Conservation (phyloP, 2,797 vertebrate species). For the Arvicola amphibius region DNA sequence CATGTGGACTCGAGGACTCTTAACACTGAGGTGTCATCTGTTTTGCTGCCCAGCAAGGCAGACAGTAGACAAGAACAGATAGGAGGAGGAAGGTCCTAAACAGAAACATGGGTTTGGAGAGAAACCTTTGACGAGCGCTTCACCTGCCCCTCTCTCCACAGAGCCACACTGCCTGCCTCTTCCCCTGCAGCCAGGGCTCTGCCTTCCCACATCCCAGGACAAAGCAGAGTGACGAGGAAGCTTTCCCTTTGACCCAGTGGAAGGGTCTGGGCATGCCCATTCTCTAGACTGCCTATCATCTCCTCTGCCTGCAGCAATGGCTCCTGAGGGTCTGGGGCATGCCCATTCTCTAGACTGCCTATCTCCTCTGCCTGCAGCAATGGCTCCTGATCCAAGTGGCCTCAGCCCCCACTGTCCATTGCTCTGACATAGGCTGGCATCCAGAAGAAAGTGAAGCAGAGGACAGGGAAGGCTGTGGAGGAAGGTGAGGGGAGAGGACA, state of each 20-base stretch:
- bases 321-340: background rate
- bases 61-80: background rate
- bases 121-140: background rate
- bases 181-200: background rate
- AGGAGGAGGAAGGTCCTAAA: background rate
- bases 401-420: background rate
- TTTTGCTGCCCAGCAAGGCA: background rate
- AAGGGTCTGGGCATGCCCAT: background rate
- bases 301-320: background rate
- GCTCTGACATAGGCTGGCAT: background rate
- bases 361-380: background rate
- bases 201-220: background rate
- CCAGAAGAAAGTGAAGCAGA: background rate
- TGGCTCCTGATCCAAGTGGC: background rate
- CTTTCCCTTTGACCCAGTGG: background rate
- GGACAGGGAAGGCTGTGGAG: background rate
- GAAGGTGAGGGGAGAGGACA: background rate
- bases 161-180: background rate
- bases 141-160: background rate
- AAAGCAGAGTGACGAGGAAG: background rate
- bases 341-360: background rate
- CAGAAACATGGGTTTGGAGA: constrained; percentile 31
- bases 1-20: background rate
- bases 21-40: background rate
- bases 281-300: background rate